A percentile compares a stretch with the other conserved stretches of the same genome.
Evolutionary conservation across 2,113 vertebrate species (phyloP).

Genomic region (Hylia prasina): DNA sequence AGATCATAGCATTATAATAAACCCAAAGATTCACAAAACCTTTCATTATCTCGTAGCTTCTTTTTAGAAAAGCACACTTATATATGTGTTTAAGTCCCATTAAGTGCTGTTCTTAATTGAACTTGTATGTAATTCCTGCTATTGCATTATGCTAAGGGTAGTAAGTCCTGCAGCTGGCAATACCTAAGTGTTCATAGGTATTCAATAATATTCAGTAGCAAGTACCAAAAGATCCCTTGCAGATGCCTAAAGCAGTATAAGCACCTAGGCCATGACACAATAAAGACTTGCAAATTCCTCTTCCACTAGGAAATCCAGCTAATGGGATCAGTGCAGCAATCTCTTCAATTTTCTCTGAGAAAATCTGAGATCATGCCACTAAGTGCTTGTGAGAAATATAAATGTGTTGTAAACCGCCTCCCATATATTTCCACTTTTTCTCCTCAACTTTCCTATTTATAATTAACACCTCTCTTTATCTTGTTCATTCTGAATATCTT

Average conservation of each 20-base stretch:
- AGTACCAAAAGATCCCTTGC: background rate
- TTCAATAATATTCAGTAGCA: background rate
- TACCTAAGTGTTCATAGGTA: background rate
- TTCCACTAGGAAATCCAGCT: background rate
- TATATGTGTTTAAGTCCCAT: background rate
- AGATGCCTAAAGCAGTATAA: background rate
- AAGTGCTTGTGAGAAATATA: slow-evolving; percentile 60
- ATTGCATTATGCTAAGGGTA: background rate
- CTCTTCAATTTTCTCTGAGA: background rate
- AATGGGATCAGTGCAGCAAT: background rate
- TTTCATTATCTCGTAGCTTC: background rate
- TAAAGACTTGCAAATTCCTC: background rate
- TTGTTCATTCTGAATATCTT: slow-evolving; percentile 57
- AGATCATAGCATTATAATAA: background rate
- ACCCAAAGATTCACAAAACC: background rate
- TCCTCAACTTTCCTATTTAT: slow-evolving; percentile 61
- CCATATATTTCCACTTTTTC: slow-evolving; percentile 63
- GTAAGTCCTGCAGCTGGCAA: background rate
- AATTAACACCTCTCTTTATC: slow-evolving; percentile 70
- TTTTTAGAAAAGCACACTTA: background rate
- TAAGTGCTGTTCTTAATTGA: background rate
- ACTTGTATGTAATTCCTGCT: background rate
- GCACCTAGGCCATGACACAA: background rate
- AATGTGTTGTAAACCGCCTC: slow-evolving; percentile 59
- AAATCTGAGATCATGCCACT: background rate